These are phyloP conservation scores for Scaptomyza pallida DNA, from an alignment of 1,140 invertebrate genomes.

Conservation along the genomic window DNA sequence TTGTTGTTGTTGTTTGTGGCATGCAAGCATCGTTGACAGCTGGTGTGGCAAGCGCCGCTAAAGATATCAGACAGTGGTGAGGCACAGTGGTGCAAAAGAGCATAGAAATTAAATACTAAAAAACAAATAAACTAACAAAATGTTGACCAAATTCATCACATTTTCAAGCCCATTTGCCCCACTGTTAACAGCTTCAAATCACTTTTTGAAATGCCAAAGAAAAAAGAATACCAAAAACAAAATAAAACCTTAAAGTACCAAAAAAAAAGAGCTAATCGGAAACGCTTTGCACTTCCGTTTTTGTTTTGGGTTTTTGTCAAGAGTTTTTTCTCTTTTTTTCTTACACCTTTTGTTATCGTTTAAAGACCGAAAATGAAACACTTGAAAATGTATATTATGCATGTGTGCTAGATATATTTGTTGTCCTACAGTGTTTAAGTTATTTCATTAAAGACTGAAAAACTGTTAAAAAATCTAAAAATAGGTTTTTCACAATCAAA, in stretches of 20 bases:
- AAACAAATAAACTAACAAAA: too few relatives aligned
- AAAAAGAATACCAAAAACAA: constrained; percentile 13
- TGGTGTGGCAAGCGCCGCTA: constrained; percentile 62
- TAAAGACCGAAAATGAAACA: too few relatives aligned
- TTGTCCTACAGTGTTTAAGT: too few relatives aligned
- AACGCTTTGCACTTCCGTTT: constrained; percentile 62
- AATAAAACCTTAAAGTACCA: too few relatives aligned
- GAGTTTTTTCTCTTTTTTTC: constrained; percentile 7
- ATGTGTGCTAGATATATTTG: too few relatives aligned
- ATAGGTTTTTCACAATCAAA: too few relatives aligned
- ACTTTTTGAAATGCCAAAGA: constrained; percentile 25
- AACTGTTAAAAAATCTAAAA: too few relatives aligned
- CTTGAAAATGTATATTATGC: too few relatives aligned
- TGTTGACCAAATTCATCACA: too few relatives aligned
- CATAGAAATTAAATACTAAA: neutral
- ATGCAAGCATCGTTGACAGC: constrained; percentile 65
- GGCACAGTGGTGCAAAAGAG: constrained; percentile 40
- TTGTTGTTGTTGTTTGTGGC: constrained; percentile 51
- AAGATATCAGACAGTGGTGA: neutral
- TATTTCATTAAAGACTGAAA: too few relatives aligned
- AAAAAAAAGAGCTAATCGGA: constrained; percentile 27
- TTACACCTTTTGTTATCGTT: neutral
- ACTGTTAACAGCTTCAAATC: constrained; percentile 28
- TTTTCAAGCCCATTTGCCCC: neutral
- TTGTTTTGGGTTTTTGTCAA: constrained; percentile 20